Evolutionary conservation across 2,888 invertebrate species (phyloP), one percentile per base, ranked within the genome.

Genomic region (Bruchidius siliquastri): DNA sequence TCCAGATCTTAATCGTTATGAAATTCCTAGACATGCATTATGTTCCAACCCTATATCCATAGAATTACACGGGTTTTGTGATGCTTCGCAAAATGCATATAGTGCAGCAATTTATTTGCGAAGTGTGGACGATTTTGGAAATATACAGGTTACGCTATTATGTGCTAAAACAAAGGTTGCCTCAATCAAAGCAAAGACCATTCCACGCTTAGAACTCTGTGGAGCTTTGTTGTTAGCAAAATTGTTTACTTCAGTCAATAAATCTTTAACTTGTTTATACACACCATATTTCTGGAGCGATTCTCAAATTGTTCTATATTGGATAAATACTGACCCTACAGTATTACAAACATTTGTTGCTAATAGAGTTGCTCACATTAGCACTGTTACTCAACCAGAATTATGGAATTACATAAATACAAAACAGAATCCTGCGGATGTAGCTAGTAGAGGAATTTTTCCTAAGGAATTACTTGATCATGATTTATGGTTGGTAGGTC

Each of bases 281-380:
- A 4, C 66, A 21, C 22, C 73, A 20, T 71, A 69, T 72, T 78
- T 73, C 71, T 82, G 77, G 79, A 76, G 76, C 20, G 80, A 78
- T 71, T 82, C 74, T 21, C 77, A 73, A 0, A 77, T 78, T 68
- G 74, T 72, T 2, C 20, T 80, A 67, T 71, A 70, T 20, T 80
- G 79, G 77, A 75, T 77, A 18, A 70, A 72, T 26, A 67, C 74
- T 8, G 72, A 67, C 30, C 75, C 80, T 69, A 67, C 69, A 22
- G 71, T 21, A n/a, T 79, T 71, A 71, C 76, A 79, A 72, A 77
- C 76, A 3, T 79, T 80, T 72, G 77, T 81, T 76, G 81, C 81
- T 0, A 83, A 84, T 74, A 73, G 83, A 67, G 81, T 84, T 2
- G 76, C 79, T 0, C 73, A 80, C 71, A 82, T 84, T 20, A 80